Conservation (phyloP, 2,797 vertebrate species). For the Sebastes taczanowskii region DNA sequence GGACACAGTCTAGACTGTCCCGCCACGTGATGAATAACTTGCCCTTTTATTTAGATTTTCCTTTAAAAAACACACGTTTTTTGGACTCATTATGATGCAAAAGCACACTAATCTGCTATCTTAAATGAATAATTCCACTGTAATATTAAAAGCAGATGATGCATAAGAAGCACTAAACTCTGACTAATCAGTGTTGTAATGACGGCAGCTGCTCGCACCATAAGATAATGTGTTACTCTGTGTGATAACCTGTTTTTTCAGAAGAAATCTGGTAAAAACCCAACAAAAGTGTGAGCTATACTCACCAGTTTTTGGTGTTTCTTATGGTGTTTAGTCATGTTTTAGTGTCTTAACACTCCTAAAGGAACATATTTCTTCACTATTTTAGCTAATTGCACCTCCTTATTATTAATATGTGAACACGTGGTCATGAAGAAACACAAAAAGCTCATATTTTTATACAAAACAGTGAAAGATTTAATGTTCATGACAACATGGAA, state of each 20-base stretch:
- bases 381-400: not conserved
- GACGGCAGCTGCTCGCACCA: not conserved
- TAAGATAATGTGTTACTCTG: not conserved
- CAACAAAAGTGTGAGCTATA: not conserved
- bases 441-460: conserved; percentile 1
- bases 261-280: not conserved
- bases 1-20: not conserved
- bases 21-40: not conserved
- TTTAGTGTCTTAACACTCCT: not conserved
- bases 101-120: not conserved
- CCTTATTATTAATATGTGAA: not conserved
- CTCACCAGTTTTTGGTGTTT: not conserved
- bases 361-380: not conserved
- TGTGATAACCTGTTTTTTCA: not conserved
- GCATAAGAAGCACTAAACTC: not conserved
- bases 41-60: not conserved
- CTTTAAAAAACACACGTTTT: not conserved
- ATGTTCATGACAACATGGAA: conserved; percentile 45
- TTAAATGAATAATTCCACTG: not conserved
- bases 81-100: not conserved
- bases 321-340: no score
- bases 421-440: not conserved
- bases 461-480: conserved; percentile 61
- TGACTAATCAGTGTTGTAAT: not conserved
- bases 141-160: not conserved